Conservation (phyloP, 92 coral and sea anemone genomes). For the Nematostella vectensis region DNA sequence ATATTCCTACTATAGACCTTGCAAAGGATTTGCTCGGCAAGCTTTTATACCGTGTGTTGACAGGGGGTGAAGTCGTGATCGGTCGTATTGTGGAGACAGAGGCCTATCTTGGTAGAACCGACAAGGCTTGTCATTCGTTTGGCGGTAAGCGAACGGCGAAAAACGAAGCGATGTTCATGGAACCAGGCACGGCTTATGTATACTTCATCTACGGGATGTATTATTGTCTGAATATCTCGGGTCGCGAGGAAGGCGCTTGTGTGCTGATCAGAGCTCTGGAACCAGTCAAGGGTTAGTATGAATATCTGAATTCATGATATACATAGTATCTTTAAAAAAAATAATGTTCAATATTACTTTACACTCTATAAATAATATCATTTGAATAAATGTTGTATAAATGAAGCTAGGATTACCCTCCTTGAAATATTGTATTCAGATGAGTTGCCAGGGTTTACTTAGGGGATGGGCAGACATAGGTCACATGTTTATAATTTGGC, state of each 20-base stretch:
- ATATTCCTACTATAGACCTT: slow-evolving; percentile 48
- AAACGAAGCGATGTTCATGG: slow-evolving; percentile 66
- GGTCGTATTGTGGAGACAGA: slow-evolving; percentile 93
- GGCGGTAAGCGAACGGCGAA: slow-evolving; percentile 77
- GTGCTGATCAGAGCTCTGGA: slow-evolving; percentile 87
- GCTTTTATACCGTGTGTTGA: slow-evolving; percentile 58
- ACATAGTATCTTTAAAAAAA: no score
- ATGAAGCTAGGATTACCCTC: no score
- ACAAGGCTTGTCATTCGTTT: slow-evolving; percentile 84
- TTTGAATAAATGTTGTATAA: no score
- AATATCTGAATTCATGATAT: neutral
- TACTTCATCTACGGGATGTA: slow-evolving; percentile 95
- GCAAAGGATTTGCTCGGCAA: slow-evolving; percentile 80
- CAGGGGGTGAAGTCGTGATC: slow-evolving; percentile 53
- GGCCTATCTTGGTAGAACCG: slow-evolving; percentile 80
- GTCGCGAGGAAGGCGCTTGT: slow-evolving; percentile 80
- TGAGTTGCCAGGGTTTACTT: no score
- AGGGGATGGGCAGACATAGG: no score
- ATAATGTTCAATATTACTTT: no score
- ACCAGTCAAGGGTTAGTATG: slow-evolving; percentile 69
- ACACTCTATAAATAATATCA: no score
- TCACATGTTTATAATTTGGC: no score
- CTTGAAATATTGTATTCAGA: no score
- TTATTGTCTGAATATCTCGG: slow-evolving; percentile 81
- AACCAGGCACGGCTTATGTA: slow-evolving; percentile 89